Conservation (phyloP, 1,140 invertebrate genomes). For the Caenorhabditis inopinata region DNA sequence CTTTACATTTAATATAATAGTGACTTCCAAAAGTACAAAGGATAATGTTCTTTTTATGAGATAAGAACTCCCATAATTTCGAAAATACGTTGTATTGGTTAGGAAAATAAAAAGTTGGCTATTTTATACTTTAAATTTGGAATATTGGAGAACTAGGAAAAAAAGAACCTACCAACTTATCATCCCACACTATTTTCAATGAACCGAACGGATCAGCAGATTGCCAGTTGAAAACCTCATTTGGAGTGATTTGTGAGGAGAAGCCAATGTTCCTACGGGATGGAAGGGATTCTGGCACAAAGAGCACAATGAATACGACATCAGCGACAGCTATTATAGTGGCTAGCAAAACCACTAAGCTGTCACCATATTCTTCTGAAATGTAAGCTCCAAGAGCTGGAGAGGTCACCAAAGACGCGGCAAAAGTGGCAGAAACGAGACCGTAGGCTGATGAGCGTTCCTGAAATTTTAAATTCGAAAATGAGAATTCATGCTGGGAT, state of each 20-base stretch:
- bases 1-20: too few relatives aligned
- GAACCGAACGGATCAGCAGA: slow-evolving; percentile 94
- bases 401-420: slow-evolving; percentile 92
- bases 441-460: slow-evolving; percentile 94
- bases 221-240: slow-evolving; percentile 73
- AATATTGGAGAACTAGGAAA: too few relatives aligned
- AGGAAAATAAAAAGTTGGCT: too few relatives aligned
- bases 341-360: slow-evolving; percentile 89
- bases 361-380: slow-evolving; percentile 84
- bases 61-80: too few relatives aligned
- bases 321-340: slow-evolving; percentile 90
- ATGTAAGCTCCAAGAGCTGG: slow-evolving; percentile 92
- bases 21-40: too few relatives aligned
- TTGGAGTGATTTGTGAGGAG: slow-evolving; percentile 12
- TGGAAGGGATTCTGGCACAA: slow-evolving; percentile 93
- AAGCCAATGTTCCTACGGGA: slow-evolving; percentile 76
- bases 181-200: slow-evolving; percentile 87
- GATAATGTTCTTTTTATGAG: too few relatives aligned
- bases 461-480: slow-evolving; percentile 67
- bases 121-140: too few relatives aligned
- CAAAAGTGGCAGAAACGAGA: slow-evolving; percentile 94
- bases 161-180: slow-evolving; percentile 81
- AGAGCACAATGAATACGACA: slow-evolving; percentile 95
- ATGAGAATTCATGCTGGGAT: background rate
- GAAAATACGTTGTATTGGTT: too few relatives aligned